Base-by-base conservation (phyloP, 2,113 vertebrate species). In the Hemiscyllium ocellatum region DNA sequence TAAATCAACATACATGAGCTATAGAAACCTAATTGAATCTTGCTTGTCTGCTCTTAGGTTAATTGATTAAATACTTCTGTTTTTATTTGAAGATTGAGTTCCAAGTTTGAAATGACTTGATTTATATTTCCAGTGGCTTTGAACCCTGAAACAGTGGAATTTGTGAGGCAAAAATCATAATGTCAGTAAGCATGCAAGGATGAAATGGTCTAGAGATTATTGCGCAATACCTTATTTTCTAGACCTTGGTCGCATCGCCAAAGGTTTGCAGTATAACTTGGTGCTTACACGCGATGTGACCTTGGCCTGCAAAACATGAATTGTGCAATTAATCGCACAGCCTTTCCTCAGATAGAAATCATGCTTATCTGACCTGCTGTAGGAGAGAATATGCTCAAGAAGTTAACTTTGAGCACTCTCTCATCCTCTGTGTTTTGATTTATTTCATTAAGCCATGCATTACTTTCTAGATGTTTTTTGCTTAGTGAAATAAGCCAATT, bases 171-270 rank as follows among this genome's bases (percentile, higher is more conserved):
- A 50, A 72, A 95, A 95, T 10, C 17, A 4, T 24, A 24, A n/a
- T 66, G n/a, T 37, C 12, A 95, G 95, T 10, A 65, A 42, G 19
- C 26, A 95, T 42, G 70, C 33, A 17, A 78, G 50, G 68, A 37
- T 37, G 95, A 37, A 87, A 87, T 65, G 22, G 52, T 80, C 96
- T 52, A 76, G 42, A 69, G 95, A 72, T 19, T 66, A 42, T 70
- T 61, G 70, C 50, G 52, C 89, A 65, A 95, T 91, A 96, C 96
- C 96, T 96, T 95, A 96, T 96, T 61, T 95, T 96, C 96, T 96
- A 96, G 96, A 96, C 96, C 96, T 96, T 90, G 95, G 96, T 96
- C 94, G 96, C 93, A 95, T 96, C 94, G 83, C 96, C 95, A 50
- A 96, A 96, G 95, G 95, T 95, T 50, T 69, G 95, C 72, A 95